A percentile compares a stretch with the other conserved stretches of the same genome.
Evolutionary conservation across 2,113 vertebrate genomes (phyloP).

Genomic region (Oreotrochilus melanogaster): DNA sequence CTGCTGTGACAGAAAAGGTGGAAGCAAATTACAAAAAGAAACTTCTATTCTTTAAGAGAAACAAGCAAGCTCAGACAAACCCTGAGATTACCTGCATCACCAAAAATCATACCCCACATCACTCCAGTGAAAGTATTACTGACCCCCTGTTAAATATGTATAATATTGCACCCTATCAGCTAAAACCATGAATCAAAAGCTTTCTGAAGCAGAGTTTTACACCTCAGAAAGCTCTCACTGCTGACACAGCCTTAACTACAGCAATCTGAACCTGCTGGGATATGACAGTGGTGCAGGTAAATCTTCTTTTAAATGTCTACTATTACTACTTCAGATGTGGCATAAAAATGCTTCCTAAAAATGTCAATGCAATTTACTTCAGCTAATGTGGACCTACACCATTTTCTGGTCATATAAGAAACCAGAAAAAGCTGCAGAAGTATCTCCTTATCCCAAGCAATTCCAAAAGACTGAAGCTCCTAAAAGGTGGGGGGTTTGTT

Average conservation of each 20-base stretch:
- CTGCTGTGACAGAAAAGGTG: background rate
- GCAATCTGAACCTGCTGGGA: background rate
- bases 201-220: background rate
- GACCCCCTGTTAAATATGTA: background rate
- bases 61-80: background rate
- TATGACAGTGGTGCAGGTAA: background rate
- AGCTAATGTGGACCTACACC: background rate
- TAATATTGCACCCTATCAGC: background rate
- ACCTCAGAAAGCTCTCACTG: background rate
- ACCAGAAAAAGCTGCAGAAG: background rate
- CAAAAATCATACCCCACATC: background rate
- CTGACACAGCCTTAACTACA: background rate
- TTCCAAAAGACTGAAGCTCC: background rate
- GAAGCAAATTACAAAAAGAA: background rate
- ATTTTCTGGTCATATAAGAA: background rate
- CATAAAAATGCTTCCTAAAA: slow-evolving; percentile 2
- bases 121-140: background rate
- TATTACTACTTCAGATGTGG: background rate
- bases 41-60: background rate
- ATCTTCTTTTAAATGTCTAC: background rate
- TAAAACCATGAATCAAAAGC: background rate
- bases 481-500: background rate
- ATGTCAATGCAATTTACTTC: background rate
- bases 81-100: background rate
- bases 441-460: background rate